Evolutionary conservation across 1,140 invertebrate species (phyloP), one percentile per base, ranked within the genome.

Genomic region (Dreissena polymorpha): DNA sequence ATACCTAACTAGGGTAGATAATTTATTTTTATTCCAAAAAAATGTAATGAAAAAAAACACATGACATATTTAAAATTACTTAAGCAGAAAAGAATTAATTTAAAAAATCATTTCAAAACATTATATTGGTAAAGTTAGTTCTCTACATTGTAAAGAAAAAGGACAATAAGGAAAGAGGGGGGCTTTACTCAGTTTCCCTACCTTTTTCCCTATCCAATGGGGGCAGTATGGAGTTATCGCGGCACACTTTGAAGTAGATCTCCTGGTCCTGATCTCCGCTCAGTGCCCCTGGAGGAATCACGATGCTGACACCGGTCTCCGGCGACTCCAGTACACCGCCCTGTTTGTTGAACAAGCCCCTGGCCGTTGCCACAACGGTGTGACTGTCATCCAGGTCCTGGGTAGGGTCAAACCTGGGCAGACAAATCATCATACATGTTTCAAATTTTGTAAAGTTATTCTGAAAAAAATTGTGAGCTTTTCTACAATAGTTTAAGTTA

Each of bases 181-280:
- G 39, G 39, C 2, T 2, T 39, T 5, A 39, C 39, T 39, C 16
- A 39, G 39, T 39, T 39, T 39, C 8, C 53, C 93, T 95, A 97
- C 96, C 96, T 95, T 97, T 97, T 29, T 97, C 96, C 94, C 96
- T 95, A 94, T 97, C 96, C 92, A 97, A 94, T 78, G 96, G 96
- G 74, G 96, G 96, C 86, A 96, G 94, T 88, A 95, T 95, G 91
- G 95, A 93, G 78, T 93, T 93, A 88, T 94, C 94, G 76, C 93
- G 90, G 89, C 94, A 95, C 84, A 99, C 97, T 91, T 97, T 97
- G 94, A 99, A 98, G 95, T 98, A 98, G 90, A 99, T 96, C 93
- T 98, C 97, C 94, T 98, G 97, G 86, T 95, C 95, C 85, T 95
- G 95, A 63, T 96, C 96, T 23, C 95, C 94, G 68, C 95, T 95